These are phyloP conservation scores for Mycalesis mineus DNA, from an alignment of 2,888 invertebrate genomes.

Conservation along the genomic window DNA sequence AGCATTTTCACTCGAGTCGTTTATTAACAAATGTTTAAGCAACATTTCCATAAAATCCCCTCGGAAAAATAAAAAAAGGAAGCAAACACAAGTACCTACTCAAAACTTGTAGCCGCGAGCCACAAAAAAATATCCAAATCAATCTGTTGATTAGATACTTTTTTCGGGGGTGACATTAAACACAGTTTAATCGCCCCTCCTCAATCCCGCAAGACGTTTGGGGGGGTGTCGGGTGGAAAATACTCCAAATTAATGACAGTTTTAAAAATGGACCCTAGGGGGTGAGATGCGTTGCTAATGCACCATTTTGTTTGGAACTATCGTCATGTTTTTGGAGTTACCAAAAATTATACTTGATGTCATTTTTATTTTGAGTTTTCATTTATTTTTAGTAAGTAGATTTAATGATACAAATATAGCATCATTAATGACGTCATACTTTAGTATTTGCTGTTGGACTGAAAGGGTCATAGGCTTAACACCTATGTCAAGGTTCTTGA, in stretches of 20 bases:
- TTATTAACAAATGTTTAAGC: slow-evolving; percentile 5
- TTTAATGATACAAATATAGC: no score
- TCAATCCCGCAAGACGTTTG: slow-evolving; percentile 48
- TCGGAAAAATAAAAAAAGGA: slow-evolving; percentile 4
- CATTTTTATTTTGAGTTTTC: no score
- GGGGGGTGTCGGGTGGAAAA: slow-evolving; percentile 41
- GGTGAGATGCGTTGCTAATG: slow-evolving; percentile 32
- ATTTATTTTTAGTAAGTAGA: no score
- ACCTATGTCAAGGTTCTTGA: no score
- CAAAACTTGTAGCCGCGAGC: slow-evolving; percentile 40
- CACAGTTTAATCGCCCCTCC: slow-evolving; percentile 68
- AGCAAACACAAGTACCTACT: slow-evolving; percentile 1
- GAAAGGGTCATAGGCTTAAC: no score
- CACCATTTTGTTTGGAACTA: slow-evolving; percentile 20
- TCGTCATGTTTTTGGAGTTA: background rate
- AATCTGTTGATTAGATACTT: slow-evolving; percentile 74
- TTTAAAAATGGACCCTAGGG: slow-evolving; percentile 55
- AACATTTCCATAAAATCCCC: slow-evolving; percentile 4
- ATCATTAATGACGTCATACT: no score
- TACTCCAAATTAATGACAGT: slow-evolving; percentile 70
- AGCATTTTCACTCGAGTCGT: background rate
- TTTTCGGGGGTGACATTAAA: slow-evolving; percentile 70
- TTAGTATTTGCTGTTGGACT: no score
- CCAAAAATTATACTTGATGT: no score
- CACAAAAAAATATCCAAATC: slow-evolving; percentile 52